Percentiles rank a stretch among this genome's conserved stretches.
Conservation (phyloP, 2,888 invertebrate genomes). For the Schizotus pectinicornis region DNA sequence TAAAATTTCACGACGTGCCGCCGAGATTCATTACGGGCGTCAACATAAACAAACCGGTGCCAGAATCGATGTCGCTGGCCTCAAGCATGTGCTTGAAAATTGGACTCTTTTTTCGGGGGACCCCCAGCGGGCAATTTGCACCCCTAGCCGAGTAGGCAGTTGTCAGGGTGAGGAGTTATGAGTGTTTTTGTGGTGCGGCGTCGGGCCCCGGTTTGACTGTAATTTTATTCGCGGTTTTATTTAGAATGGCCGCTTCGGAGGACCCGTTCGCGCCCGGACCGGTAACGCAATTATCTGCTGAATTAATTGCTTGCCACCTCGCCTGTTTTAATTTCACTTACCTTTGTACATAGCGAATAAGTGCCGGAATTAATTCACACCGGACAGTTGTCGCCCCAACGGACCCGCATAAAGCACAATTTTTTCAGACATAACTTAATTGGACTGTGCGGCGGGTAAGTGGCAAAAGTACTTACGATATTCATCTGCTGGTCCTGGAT, state of each 20-base stretch:
- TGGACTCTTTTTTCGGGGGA: conserved; percentile 23
- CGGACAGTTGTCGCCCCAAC: too few relatives aligned
- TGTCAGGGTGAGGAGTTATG: conserved; percentile 37
- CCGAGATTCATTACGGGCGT: neutral
- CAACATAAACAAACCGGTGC: neutral
- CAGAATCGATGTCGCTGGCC: conserved; percentile 14
- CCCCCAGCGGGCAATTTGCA: conserved; percentile 31
- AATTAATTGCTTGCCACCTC: conserved; percentile 49
- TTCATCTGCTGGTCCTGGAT: conserved; percentile 95
- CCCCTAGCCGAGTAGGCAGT: conserved; percentile 26
- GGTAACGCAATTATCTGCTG: conserved; percentile 47
- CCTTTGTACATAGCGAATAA: conserved; percentile 16
- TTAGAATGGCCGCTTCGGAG: conserved; percentile 23
- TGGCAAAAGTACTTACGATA: conserved; percentile 79
- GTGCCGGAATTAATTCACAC: neutral
- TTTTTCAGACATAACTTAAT: too few relatives aligned
- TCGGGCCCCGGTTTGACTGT: conserved; percentile 36
- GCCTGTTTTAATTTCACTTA: conserved; percentile 40
- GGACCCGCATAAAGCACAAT: too few relatives aligned
- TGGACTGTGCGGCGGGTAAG: too few relatives aligned
- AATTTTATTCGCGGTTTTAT: conserved; percentile 45
- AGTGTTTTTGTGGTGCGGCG: conserved; percentile 38
- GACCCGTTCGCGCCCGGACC: conserved; percentile 42
- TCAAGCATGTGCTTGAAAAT: conserved; percentile 29
- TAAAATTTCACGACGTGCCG: conserved; percentile 15